Percentiles rank a stretch among this genome's conserved stretches.
Conservation (phyloP, 2,797 vertebrate genomes). For the Hydrolagus colliei region DNA sequence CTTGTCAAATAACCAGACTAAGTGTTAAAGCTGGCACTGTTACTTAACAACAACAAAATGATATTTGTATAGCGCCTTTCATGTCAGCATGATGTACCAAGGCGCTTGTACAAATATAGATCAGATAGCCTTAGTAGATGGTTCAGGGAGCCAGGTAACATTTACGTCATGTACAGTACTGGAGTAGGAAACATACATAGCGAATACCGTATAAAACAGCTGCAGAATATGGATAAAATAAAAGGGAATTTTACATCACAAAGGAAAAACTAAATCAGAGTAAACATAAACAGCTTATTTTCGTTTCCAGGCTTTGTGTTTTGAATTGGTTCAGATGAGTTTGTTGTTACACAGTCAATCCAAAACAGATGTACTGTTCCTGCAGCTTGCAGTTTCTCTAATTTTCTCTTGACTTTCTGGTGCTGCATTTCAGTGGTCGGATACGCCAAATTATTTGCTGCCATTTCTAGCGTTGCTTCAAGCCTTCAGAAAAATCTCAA, state of each 20-base stretch:
- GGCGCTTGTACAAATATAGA: background rate
- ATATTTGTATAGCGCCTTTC: no score
- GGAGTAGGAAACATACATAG: background rate
- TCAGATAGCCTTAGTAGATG: background rate
- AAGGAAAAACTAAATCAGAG: background rate
- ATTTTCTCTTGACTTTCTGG: no score
- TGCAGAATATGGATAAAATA: background rate
- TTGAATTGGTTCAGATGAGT: background rate
- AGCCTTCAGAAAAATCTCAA: no score
- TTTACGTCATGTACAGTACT: background rate
- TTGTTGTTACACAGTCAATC: no score
- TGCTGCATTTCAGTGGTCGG: no score
- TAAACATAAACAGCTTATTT: background rate
- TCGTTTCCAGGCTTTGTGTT: background rate
- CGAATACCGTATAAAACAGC: background rate
- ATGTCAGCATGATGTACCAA: background rate
- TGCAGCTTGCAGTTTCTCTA: background rate
- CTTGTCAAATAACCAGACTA: no score
- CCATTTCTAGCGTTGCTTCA: no score
- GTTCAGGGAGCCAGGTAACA: no score
- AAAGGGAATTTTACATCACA: background rate
- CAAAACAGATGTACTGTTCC: no score
- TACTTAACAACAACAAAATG: background rate
- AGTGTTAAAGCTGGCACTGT: background rate
- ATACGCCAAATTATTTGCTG: no score